Evolutionary conservation across 1,140 invertebrate species (phyloP).

Genomic region (Heterodera carotae): DNA sequence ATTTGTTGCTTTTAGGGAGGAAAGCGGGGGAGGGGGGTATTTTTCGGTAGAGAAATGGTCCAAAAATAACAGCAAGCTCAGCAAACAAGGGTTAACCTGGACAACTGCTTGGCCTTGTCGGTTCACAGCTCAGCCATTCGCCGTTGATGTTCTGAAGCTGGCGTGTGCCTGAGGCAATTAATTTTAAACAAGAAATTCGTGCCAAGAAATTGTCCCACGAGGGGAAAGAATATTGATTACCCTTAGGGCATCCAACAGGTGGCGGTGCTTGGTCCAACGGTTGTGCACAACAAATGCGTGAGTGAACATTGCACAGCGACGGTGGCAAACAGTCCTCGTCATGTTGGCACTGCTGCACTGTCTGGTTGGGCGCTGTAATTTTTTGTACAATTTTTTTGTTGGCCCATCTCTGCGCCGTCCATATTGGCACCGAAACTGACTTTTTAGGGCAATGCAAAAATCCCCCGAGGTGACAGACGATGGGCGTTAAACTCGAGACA

Average conservation of each 20-base stretch:
- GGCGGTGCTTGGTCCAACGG: constrained; percentile 50
- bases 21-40: no score
- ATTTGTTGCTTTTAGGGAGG: no score
- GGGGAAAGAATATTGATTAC: constrained; percentile 36
- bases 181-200: background rate
- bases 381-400: no score
- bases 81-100: constrained; percentile 18
- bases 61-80: no score
- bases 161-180: constrained; percentile 24
- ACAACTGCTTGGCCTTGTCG: constrained; percentile 37
- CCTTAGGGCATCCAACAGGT: constrained; percentile 57
- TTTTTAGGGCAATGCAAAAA: no score
- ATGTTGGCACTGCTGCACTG: background rate
- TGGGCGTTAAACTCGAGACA: background rate
- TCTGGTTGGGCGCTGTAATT: constrained; percentile 8
- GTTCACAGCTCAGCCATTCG: constrained; percentile 38
- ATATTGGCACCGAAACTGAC: no score
- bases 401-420: no score
- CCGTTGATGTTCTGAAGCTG: constrained; percentile 17
- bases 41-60: no score
- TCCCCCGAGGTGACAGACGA: no score
- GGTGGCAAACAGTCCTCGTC: constrained; percentile 51
- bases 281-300: constrained; percentile 45
- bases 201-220: background rate
- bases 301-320: constrained; percentile 36